phyloP scores from a whole-genome alignment of 2,888 invertebrate genomes.

The Cenopis cana region DNA sequence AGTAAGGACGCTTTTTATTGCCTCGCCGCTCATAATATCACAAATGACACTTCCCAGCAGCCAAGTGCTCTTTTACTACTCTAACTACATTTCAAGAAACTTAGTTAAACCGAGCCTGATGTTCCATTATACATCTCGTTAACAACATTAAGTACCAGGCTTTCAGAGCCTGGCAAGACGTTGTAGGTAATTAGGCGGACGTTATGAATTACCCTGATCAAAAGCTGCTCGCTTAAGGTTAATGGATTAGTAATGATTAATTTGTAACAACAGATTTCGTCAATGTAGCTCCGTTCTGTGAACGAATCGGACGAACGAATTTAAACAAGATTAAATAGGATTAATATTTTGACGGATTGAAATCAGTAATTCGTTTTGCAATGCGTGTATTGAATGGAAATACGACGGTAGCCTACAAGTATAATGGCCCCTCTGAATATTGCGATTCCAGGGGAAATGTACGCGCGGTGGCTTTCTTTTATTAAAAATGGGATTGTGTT shows the following conservation, averaged over 20 bases:
- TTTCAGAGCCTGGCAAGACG: conserved; percentile 18
- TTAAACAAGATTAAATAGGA: background rate
- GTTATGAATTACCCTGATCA: conserved; percentile 15
- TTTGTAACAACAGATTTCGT: conserved; percentile 1
- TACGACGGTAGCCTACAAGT: no score
- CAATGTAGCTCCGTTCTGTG: background rate
- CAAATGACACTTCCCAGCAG: background rate
- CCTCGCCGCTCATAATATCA: background rate
- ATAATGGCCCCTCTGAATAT: no score
- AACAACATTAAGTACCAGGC: conserved; percentile 32
- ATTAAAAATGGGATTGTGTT: no score
- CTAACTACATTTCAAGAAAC: conserved; percentile 28
- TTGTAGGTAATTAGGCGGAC: conserved; percentile 12
- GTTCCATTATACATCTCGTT: conserved; percentile 34
- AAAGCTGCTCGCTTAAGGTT: conserved; percentile 3
- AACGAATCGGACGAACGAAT: background rate
- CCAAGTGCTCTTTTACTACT: conserved; percentile 19
- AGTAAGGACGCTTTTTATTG: no score
- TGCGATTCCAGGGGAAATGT: no score
- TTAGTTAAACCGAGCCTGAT: conserved; percentile 28
- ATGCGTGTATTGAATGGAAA: no score
- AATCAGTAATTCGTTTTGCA: no score
- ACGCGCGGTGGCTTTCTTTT: no score
- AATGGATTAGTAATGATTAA: conserved; percentile 1
- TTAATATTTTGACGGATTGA: no score